Evolutionary conservation across 2,113 vertebrate genomes (phyloP), one percentile per base, ranked within the genome.

Genomic region (Guaruba guarouba): DNA sequence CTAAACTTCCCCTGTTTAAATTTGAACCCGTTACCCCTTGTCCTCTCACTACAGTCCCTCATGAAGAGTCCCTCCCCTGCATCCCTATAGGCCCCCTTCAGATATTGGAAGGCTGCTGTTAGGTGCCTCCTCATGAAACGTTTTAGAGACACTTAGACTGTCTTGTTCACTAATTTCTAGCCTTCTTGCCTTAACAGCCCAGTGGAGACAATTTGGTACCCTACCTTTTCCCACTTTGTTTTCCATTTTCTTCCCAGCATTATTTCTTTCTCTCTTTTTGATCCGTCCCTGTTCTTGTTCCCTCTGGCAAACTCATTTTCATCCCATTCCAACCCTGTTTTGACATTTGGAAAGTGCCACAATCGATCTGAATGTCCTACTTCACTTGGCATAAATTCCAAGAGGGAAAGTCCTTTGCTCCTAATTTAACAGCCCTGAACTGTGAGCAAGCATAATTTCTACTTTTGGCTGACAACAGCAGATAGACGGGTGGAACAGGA

Each of bases 371-470:
- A 71, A 84, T 61, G 23, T 69, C 59, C 83, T 86, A n/a, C 19
- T 70, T 92, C 62, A 66, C 67, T 88, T 86, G 85, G 54, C 25
- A 2, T 74, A 69, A 82, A 82, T 80, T 73, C 41, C 37, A 43
- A 54, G 75, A 77, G 39, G 63, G 62, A 84, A 88, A 86, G 55
- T 91, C 25, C n/a, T 96, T 95, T 82, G 77, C 69, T 93, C 43
- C 14, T 61, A 35, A 81, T 70, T 82, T 90, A 88, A 73, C 35
- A 66, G 69, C 43, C 25, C 81, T 68, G 82, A 93, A 74, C 87
- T 76, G 55, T 93, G 71, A 89, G 82, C 64, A 95, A 96, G 91
- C 62, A 46, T 48, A 67, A 37, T 67, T 67, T 74, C 74, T 92
- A n/a, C 75, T 84, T 85, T 90, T 92, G 92, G 62, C 54, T 78